Conservation (phyloP, 2,113 vertebrate genomes). For the Nibea coibor region DNA sequence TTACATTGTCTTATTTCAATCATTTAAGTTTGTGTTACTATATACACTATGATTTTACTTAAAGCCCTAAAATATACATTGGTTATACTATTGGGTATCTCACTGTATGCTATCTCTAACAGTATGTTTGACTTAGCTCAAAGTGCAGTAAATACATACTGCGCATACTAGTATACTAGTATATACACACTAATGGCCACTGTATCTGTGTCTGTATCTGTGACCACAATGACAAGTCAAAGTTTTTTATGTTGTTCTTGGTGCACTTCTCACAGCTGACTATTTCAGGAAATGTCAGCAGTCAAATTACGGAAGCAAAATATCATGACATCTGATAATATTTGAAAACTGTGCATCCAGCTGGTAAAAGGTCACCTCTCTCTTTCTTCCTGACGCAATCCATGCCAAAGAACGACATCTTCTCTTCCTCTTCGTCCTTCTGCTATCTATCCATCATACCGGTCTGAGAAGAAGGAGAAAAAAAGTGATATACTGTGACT, state of each 20-base stretch:
- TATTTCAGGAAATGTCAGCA: background rate
- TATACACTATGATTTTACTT: too few relatives aligned
- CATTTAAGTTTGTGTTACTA: too few relatives aligned
- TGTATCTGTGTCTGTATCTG: too few relatives aligned
- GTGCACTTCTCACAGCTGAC: too few relatives aligned
- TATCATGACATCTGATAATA: background rate
- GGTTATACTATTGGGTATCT: too few relatives aligned
- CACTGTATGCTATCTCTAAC: too few relatives aligned
- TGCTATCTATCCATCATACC: constrained; percentile 81
- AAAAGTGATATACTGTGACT: background rate
- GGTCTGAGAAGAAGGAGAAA: constrained; percentile 31
- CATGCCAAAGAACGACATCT: constrained; percentile 88
- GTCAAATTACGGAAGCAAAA: background rate
- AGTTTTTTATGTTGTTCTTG: too few relatives aligned
- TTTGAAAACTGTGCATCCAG: background rate
- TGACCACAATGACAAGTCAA: too few relatives aligned
- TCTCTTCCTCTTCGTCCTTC: constrained; percentile 55
- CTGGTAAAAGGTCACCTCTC: constrained; percentile 74
- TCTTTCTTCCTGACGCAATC: constrained; percentile 85
- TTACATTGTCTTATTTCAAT: too few relatives aligned
- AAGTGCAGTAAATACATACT: background rate
- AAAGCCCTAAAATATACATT: too few relatives aligned
- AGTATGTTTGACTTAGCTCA: background rate
- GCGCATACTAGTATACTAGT: background rate
- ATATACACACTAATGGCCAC: too few relatives aligned